These are phyloP conservation scores for Tapirus indicus DNA, from an alignment of 2,797 vertebrate species.

Conservation along the genomic window DNA sequence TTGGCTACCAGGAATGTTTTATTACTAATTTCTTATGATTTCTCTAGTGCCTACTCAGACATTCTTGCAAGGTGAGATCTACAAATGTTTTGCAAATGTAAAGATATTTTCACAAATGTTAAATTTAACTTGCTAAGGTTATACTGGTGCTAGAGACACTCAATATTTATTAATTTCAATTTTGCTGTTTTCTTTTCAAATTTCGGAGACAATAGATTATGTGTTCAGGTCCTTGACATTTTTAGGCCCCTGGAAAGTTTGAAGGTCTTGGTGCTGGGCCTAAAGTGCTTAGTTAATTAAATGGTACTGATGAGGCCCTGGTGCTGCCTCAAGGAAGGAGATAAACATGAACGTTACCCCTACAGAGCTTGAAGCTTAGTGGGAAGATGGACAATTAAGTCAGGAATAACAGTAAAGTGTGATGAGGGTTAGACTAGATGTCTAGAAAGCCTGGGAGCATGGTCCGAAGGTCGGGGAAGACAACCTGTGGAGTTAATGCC, in stretches of 20 bases:
- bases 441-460: background rate
- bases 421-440: background rate
- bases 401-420: background rate
- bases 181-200: background rate
- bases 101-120: background rate
- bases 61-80: background rate
- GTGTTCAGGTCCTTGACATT: background rate
- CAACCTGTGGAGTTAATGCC: background rate
- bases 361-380: background rate
- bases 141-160: background rate
- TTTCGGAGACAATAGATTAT: background rate
- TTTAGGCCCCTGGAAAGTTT: background rate
- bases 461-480: background rate
- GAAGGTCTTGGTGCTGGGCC: background rate
- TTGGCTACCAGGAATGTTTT: background rate
- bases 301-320: background rate
- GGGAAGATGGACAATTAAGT: background rate
- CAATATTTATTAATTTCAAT: background rate
- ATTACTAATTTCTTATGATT: background rate
- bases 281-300: background rate
- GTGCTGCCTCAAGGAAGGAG: background rate
- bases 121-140: too few relatives aligned
- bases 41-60: background rate
- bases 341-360: background rate
- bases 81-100: background rate